phyloP scores from a whole-genome alignment of 2,797 vertebrate species.

The Centropyge bicolor region DNA sequence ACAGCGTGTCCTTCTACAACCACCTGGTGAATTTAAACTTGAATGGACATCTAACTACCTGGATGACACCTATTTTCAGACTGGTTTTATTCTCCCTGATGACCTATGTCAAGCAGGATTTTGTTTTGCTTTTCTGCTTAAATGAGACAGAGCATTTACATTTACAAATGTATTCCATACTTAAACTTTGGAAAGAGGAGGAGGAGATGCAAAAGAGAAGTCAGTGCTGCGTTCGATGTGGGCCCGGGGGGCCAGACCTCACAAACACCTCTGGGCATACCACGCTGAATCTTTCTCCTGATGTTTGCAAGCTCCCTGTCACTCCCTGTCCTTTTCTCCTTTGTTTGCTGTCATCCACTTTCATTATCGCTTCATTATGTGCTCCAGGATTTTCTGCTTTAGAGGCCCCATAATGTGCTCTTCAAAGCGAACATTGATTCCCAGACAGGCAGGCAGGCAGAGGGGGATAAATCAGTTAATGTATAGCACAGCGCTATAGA shows the following conservation, averaged over 20 bases:
- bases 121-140: not conserved
- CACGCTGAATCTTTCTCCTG: slow-evolving; percentile 16
- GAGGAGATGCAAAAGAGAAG: slow-evolving; percentile 13
- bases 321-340: slow-evolving; percentile 23
- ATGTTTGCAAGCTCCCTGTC: slow-evolving; percentile 47
- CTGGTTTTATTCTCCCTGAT: not conserved
- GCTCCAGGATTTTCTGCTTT: slow-evolving; percentile 50
- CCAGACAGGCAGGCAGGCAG: slow-evolving; percentile 38
- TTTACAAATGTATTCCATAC: slow-evolving; percentile 10
- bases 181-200: not conserved
- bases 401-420: slow-evolving; percentile 59
- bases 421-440: slow-evolving; percentile 73
- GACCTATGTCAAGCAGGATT: not conserved
- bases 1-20: not conserved
- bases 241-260: slow-evolving; percentile 7
- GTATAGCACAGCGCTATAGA: slow-evolving; percentile 41
- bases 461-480: slow-evolving; percentile 63
- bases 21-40: not conserved
- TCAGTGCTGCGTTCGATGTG: slow-evolving; percentile 8
- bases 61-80: not conserved
- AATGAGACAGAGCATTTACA: slow-evolving; percentile 3
- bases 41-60: not conserved
- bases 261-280: slow-evolving; percentile 20
- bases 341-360: slow-evolving; percentile 54
- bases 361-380: slow-evolving; percentile 69